phyloP scores from a whole-genome alignment of 1,140 invertebrate genomes.

The Polyergus mexicanus region DNA sequence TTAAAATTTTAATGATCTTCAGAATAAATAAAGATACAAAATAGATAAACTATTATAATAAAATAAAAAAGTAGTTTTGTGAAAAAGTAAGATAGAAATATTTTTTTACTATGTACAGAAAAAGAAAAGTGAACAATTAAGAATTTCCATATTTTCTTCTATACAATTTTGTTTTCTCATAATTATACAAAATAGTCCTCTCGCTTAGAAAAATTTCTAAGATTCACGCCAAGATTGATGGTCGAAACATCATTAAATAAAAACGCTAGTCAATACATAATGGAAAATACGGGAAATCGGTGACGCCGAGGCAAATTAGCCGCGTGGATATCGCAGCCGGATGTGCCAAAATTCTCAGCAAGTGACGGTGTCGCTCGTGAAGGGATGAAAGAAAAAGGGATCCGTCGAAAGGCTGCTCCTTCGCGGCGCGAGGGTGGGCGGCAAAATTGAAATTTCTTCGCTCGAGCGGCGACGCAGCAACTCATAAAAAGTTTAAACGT shows the following conservation, averaged over 20 bases:
- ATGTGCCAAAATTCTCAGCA: constrained; percentile 47
- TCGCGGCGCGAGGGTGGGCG: constrained; percentile 67
- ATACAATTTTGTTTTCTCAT: constrained; percentile 1
- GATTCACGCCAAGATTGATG: neutral
- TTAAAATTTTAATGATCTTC: neutral
- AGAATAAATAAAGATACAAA: neutral
- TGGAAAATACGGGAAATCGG: neutral
- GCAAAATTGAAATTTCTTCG: constrained; percentile 86
- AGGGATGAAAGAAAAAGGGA: constrained; percentile 34
- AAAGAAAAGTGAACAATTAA: neutral
- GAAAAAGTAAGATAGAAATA: neutral
- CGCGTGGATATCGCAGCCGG: constrained; percentile 57
- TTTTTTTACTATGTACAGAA: neutral
- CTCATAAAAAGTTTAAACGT: constrained; percentile 87
- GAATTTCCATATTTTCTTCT: neutral
- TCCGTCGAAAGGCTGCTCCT: constrained; percentile 46
- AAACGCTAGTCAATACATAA: constrained; percentile 17
- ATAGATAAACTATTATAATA: neutral
- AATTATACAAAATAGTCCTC: neutral
- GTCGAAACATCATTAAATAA: constrained; percentile 31
- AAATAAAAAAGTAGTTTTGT: neutral
- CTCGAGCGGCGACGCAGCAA: constrained; percentile 85
- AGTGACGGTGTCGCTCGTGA: constrained; percentile 38
- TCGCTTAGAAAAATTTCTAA: constrained; percentile 19
- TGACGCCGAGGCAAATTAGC: constrained; percentile 49